phyloP scores from a whole-genome alignment of 2,113 vertebrate species.

The Zosterops pallidus region DNA sequence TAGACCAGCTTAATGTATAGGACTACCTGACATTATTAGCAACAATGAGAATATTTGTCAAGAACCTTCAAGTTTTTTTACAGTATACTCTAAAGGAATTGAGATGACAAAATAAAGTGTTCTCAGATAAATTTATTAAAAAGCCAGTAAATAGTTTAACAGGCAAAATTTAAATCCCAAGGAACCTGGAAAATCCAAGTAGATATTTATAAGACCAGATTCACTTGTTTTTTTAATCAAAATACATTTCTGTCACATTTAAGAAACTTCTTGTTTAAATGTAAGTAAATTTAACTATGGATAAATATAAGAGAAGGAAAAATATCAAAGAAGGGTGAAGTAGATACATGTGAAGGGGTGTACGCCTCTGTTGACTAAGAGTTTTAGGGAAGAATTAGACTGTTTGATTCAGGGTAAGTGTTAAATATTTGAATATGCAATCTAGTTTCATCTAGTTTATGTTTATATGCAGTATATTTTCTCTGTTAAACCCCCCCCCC shows the following conservation, averaged over 20 bases:
- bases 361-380: background rate
- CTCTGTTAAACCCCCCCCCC: background rate
- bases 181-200: background rate
- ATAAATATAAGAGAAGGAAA: background rate
- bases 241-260: background rate
- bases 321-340: background rate
- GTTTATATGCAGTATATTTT: background rate
- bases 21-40: background rate
- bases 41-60: background rate
- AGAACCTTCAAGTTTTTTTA: background rate
- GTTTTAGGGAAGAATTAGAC: background rate
- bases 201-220: background rate
- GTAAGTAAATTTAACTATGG: background rate
- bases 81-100: background rate
- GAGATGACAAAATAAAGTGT: background rate
- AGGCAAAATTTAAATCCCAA: background rate
- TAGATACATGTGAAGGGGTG: background rate
- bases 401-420: background rate
- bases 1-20: background rate
- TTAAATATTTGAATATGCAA: background rate
- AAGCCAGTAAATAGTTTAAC: background rate
- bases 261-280: background rate
- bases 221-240: rapidly evolving
- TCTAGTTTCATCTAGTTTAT: background rate
- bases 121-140: background rate